A percentile compares a stretch with the other conserved stretches of the same genome.
Conservation (phyloP, 2,113 vertebrate species). For the Oceanodroma tethys region DNA sequence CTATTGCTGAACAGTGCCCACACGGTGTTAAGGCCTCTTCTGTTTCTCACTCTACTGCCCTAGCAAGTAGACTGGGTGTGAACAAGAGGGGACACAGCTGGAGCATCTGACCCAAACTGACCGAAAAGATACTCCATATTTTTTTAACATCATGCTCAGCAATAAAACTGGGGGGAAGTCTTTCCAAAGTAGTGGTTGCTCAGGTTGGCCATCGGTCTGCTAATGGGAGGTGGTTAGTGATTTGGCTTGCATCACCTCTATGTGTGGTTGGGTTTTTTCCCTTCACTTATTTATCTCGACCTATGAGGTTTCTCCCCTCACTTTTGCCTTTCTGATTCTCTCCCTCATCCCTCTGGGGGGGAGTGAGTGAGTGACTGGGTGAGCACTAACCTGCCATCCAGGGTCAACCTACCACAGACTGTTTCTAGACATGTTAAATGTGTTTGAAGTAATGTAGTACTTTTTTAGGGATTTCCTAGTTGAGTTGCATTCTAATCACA, state of each 20-base stretch:
- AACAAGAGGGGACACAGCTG: background rate
- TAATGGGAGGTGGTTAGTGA: background rate
- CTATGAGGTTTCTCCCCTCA: background rate
- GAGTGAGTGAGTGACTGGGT: background rate
- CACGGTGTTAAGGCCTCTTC: background rate
- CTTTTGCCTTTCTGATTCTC: background rate
- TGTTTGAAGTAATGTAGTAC: background rate
- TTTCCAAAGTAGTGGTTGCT: background rate
- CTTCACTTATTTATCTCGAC: background rate
- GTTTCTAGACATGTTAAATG: background rate
- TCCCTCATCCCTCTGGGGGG: background rate
- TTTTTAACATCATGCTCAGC: background rate
- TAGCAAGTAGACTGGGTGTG: background rate
- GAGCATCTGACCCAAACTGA: background rate
- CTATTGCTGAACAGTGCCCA: background rate
- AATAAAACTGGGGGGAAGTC: background rate
- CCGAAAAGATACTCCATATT: background rate
- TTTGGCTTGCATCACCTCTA: background rate
- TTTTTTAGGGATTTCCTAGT: background rate
- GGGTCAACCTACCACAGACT: background rate
- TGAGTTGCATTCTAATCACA: background rate
- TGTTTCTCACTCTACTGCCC: background rate
- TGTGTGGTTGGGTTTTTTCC: background rate
- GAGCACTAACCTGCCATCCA: background rate
- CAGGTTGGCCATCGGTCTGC: background rate